Conservation (phyloP, 2,797 vertebrate species). For the Balearica regulorum region DNA sequence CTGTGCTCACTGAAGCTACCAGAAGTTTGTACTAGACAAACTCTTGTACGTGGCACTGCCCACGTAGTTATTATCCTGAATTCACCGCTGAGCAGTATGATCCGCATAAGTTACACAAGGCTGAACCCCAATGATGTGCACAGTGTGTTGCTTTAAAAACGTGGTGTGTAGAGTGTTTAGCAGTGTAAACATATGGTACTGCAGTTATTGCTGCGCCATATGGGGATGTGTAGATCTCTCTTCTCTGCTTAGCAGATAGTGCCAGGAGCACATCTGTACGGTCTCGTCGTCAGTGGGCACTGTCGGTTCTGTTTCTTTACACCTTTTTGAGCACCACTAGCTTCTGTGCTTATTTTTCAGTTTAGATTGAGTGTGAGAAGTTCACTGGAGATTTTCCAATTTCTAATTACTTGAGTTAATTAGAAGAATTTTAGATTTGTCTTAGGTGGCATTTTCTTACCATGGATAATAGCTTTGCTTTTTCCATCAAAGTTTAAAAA, state of each 20-base stretch:
- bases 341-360: conserved; percentile 8
- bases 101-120: not conserved
- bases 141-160: not conserved
- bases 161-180: not conserved
- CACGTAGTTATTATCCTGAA: not conserved
- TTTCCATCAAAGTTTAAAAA: conserved; percentile 10
- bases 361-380: conserved; percentile 35
- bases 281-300: not conserved
- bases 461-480: conserved; percentile 45
- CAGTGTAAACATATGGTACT: not conserved
- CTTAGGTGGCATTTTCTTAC: conserved; percentile 46
- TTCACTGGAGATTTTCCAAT: conserved; percentile 59
- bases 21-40: not conserved
- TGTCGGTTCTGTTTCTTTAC: not conserved
- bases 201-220: not conserved
- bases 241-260: not conserved
- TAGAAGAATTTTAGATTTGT: conserved; percentile 61
- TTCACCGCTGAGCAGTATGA: not conserved
- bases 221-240: not conserved
- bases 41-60: not conserved
- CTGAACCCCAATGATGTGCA: not conserved
- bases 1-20: not conserved
- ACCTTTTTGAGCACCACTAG: conserved; percentile 15
- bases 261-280: conserved; percentile 35
- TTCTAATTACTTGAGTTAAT: conserved; percentile 65